These are phyloP conservation scores for Syngnathus rostellatus DNA, from an alignment of 2,797 vertebrate genomes.

Conservation along the genomic window DNA sequence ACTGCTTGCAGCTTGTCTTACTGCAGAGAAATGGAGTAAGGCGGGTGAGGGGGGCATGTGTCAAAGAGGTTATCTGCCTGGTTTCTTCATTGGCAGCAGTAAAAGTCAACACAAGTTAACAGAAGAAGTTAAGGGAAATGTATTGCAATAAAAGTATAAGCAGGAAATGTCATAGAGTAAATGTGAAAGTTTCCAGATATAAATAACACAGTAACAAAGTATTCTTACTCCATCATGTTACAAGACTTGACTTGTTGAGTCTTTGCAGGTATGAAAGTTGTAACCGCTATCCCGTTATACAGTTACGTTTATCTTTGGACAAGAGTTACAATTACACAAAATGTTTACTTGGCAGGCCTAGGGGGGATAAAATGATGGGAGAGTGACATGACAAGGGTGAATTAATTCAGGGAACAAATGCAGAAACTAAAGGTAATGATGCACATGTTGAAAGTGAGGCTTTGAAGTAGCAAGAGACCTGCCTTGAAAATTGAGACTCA, in stretches of 20 bases:
- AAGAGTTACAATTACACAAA: neutral
- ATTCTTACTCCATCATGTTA: neutral
- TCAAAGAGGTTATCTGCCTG: no score
- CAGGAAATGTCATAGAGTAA: neutral
- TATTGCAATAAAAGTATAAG: neutral
- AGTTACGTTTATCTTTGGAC: neutral
- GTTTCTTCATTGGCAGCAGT: neutral
- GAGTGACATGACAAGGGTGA: slow-evolving; percentile 3
- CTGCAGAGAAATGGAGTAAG: no score
- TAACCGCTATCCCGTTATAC: neutral
- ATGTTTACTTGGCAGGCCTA: neutral
- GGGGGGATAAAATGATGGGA: neutral
- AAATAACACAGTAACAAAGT: neutral
- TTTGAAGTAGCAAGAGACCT: slow-evolving; percentile 10
- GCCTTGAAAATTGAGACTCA: slow-evolving; percentile 33
- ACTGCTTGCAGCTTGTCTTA: no score
- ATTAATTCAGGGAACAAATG: neutral
- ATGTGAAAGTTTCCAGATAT: neutral
- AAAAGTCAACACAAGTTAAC: neutral
- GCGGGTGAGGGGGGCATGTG: no score
- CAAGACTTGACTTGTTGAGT: neutral
- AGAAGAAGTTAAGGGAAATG: neutral
- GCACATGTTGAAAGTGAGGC: slow-evolving; percentile 14
- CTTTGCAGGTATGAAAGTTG: neutral
- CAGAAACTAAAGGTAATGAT: slow-evolving; percentile 11